phyloP scores from a whole-genome alignment of 2,797 vertebrate genomes.

The Microctenopoma steveboyesi region DNA sequence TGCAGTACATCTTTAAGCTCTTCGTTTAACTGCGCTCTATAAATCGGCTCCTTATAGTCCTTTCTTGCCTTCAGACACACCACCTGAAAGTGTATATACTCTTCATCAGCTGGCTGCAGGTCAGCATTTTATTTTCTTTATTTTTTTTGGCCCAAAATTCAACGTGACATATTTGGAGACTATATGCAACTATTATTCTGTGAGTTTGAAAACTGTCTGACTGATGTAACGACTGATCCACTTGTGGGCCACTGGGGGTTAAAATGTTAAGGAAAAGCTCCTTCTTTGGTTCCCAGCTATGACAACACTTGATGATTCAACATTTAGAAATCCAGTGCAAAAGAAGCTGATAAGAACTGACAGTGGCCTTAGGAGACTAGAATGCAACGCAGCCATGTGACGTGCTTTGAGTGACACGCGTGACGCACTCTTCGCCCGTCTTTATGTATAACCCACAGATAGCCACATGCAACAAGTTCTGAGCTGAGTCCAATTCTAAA shows the following conservation, averaged over 20 bases:
- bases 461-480: neutral
- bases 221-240: slow-evolving; percentile 4
- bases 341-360: slow-evolving; percentile 28
- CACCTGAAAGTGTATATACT: slow-evolving; percentile 1
- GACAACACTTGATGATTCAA: slow-evolving; percentile 32
- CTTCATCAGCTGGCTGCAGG: slow-evolving; percentile 6
- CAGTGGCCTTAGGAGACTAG: slow-evolving; percentile 36
- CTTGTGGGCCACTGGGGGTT: slow-evolving; percentile 5
- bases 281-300: slow-evolving; percentile 16
- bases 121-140: neutral
- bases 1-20: no score
- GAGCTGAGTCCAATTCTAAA: neutral
- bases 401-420: slow-evolving; percentile 24
- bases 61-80: no score
- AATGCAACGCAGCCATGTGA: slow-evolving; percentile 11
- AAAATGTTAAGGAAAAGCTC: slow-evolving; percentile 1
- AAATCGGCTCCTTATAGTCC: no score
- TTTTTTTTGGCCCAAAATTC: neutral
- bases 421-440: slow-evolving; percentile 26
- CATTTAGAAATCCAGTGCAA: slow-evolving; percentile 5
- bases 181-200: neutral
- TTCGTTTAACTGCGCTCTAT: no score
- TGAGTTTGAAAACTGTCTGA: neutral
- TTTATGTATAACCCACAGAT: slow-evolving; percentile 1
- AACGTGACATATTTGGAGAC: neutral